phyloP scores from a whole-genome alignment of 1,140 invertebrate genomes.

The Cyphomyrmex costatus region DNA sequence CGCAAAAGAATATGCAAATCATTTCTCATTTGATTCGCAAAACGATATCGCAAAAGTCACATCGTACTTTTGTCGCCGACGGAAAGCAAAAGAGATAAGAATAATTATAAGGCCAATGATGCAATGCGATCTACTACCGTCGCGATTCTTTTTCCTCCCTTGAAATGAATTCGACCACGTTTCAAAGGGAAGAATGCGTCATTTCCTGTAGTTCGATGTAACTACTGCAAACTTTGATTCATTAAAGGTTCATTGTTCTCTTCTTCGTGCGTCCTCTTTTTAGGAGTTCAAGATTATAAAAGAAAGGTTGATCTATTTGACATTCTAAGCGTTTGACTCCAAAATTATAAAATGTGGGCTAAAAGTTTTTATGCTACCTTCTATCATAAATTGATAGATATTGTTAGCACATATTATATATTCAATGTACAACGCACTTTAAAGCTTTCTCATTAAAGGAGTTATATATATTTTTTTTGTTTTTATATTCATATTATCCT shows the following conservation, averaged over 20 bases:
- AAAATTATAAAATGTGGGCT: slow-evolving; percentile 4
- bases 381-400: slow-evolving; percentile 14
- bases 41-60: slow-evolving; percentile 47
- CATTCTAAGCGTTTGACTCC: background rate
- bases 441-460: background rate
- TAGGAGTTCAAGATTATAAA: slow-evolving; percentile 37
- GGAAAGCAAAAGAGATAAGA: slow-evolving; percentile 47
- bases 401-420: slow-evolving; percentile 10
- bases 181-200: slow-evolving; percentile 49
- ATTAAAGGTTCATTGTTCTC: slow-evolving; percentile 48
- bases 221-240: slow-evolving; percentile 58
- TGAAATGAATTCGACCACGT: slow-evolving; percentile 51
- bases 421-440: background rate
- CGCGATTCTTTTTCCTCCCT: background rate
- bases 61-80: slow-evolving; percentile 43
- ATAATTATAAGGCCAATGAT: slow-evolving; percentile 49
- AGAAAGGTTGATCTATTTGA: slow-evolving; percentile 34
- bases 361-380: slow-evolving; percentile 1
- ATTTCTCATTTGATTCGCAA: slow-evolving; percentile 32
- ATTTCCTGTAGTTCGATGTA: slow-evolving; percentile 43
- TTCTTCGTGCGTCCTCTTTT: background rate
- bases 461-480: too few species aligned
- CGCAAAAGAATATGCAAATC: slow-evolving; percentile 51
- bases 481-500: background rate
- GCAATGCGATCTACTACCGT: slow-evolving; percentile 29